Base-by-base conservation (phyloP, 2,113 vertebrate species). In the Ictidomys tridecemlineatus region DNA sequence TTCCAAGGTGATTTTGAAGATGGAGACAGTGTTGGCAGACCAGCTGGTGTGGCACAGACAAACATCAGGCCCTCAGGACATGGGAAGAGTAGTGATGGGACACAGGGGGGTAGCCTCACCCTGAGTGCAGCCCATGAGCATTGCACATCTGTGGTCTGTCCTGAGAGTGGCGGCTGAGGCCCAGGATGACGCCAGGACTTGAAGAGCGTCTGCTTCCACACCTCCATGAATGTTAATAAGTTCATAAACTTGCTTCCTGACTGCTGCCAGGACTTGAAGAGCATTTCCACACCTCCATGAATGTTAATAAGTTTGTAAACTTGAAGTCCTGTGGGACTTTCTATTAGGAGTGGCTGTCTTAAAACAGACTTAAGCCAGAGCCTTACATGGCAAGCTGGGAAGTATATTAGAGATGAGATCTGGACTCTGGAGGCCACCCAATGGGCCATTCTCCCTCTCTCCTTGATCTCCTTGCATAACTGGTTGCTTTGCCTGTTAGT, bases 231-330 rank as follows among this genome's bases (percentile, higher is more conserved):
- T 13, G 48, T 51, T 51, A 51, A 13, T 51, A 51, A 51, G 48
- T 51, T 51, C 48, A 51, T 51, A 51, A 51, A 51, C 48, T 10
- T 51, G 48, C 48, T 45, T 45, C 5, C 42, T 45, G 42, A 45
- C 42, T 45, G 58, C 61, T 37, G 39, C 26, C 30, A 79, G 79
- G 82, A 70, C 91, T 74, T 84, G 70, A 32, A 67, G 78, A 93
- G 63, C 51, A 17, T 74, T 79, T 89, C 69, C n/a, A 45, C 86
- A 87, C 42, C 42, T 65, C 37, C 37, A 34, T 16, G 63, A 18
- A 97, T 92, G 74, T 96, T 87, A 91, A 34, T 67, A 77, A 67
- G 63, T 83, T 84, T 48, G 80, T 53, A 93, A 93, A 79, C 70
- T 89, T 24, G 16, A 30, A 73, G 53, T 92, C 61, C 72, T 83